A percentile compares a stretch with the other conserved stretches of the same genome.
Evolutionary conservation across 2,888 invertebrate genomes (phyloP).

Genomic region (Eristalis intricaria): DNA sequence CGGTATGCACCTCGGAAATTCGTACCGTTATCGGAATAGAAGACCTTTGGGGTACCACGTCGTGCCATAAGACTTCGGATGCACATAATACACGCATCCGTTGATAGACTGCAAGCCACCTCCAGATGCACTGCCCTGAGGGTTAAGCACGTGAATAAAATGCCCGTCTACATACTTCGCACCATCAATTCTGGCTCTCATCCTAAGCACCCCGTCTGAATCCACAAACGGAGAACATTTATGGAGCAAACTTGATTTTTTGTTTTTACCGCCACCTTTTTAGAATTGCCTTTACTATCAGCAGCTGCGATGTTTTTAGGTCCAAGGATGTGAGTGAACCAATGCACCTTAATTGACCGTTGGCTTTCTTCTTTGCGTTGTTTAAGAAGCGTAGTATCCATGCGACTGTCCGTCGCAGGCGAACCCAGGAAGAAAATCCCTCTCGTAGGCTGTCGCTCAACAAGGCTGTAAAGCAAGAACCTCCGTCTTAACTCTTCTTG

Average conservation of each 20-base stretch:
- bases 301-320: slow-evolving; percentile 33
- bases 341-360: too few relatives aligned
- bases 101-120: slow-evolving; percentile 29
- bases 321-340: too few relatives aligned
- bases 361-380: too few relatives aligned
- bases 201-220: slow-evolving; percentile 29
- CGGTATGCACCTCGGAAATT: slow-evolving; percentile 44
- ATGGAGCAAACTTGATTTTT: slow-evolving; percentile 25
- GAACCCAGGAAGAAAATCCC: too few relatives aligned
- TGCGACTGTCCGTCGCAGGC: too few relatives aligned
- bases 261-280: slow-evolving; percentile 23
- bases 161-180: slow-evolving; percentile 1
- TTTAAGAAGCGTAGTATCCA: too few relatives aligned
- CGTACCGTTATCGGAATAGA: slow-evolving; percentile 48
- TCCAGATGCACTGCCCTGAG: slow-evolving; percentile 23
- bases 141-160: slow-evolving; percentile 51
- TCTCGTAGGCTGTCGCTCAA: too few relatives aligned
- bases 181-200: too few relatives aligned
- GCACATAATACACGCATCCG: slow-evolving; percentile 40
- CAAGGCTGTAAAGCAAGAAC: too few relatives aligned
- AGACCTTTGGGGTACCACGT: slow-evolving; percentile 21
- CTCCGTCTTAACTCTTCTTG: too few relatives aligned
- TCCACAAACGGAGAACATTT: slow-evolving; percentile 32
- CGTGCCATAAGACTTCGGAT: slow-evolving; percentile 39
- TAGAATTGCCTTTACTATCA: slow-evolving; percentile 74